Base-by-base conservation (phyloP, 1,140 invertebrate species). In the Achroia grisella region DNA sequence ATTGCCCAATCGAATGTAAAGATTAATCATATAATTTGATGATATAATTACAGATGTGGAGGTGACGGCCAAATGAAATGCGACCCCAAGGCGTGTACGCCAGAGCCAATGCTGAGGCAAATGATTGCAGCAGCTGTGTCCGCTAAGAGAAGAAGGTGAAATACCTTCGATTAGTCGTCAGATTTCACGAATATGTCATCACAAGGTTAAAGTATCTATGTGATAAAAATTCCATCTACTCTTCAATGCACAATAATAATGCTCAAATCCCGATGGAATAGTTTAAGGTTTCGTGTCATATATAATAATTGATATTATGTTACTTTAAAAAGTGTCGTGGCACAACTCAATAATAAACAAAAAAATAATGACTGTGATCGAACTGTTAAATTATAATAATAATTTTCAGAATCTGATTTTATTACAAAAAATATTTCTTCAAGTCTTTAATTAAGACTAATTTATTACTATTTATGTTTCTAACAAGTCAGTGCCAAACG, bases 31-130 rank as follows among this genome's bases (percentile, higher is more conserved):
- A 31, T 43, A 3, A 30, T 29, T 30, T 55, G 8, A 50, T 35
- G 66, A 74, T 72, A 89, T 89, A 13, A 83, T 37, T 37, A 1
- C 35, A 96, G 95, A 82, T 96, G 95, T 86, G 95, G 94, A 62
- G 90, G 91, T 34, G 91, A 95, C 77, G 95, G 95, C 60, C 93
- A 95, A 81, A 97, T 97, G 95, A 92, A 96, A 82, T 97, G 96
- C 81, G 93, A 97, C 81, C 95, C 96, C 33, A 91, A 91, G 79
- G 89, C 91, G 44, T 97, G 95, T 74, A 92, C 91, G 55, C 95
- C 95, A 23, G 93, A 95, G 72, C 94, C 94, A 39, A 93, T 95
- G 90, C 83, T 97, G 51, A 89, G 93, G 70, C 94, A 95, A 88
- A 94, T 96, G 91, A 94, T 96, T 59, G 92, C 92, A 49, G 91